Evolutionary conservation across 2,888 invertebrate genomes (phyloP), one percentile per base, ranked within the genome.

Genomic region (Myopa tessellatipennis): DNA sequence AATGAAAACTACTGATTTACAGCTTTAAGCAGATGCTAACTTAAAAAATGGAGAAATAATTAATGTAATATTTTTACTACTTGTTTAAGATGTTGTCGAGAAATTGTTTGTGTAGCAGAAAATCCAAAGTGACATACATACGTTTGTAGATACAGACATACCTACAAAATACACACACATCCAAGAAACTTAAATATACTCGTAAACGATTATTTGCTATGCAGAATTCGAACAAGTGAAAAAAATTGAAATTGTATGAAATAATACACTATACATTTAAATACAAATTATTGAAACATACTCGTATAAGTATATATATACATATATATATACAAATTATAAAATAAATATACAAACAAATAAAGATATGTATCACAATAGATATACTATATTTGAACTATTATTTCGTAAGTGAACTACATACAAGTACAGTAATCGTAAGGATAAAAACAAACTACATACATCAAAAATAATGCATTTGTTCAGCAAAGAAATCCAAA

Each of bases 401-500:
- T 50, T 40, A 69, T 73, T 63, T 60, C 18, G 12, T 26, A 65
- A n/a, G 10, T 45, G 68, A 68, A n/a, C 40, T 18, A 18, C 65
- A 6, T 72, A 67, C 65, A 77, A 68, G 69, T 61, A 73, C 38
- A 74, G 52, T 70, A 61, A 67, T 36, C 55, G 69, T 45, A 73
- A 78, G 38, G n/a, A 4, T 4, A 69, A 52, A 77, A 40, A 10
- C 40, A 73, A 60, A 58, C 18, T 40, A 8, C 18, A 12, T 65
- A 12, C 69, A 68, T 55, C 55, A 45, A 52, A 72, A 74, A 74
- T 36, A 16, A 55, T 34, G 52, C 45, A 16, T 70, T 55, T 69
- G 52, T 79, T 81, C 77, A 77, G 79, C 69, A 83, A 78, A 80
- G 10, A 65, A 14, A 76, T 60, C 61, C 34, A 65, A 45, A 26